Conservation (phyloP, 2,888 invertebrate species). For the Chymomyza procnemis region DNA sequence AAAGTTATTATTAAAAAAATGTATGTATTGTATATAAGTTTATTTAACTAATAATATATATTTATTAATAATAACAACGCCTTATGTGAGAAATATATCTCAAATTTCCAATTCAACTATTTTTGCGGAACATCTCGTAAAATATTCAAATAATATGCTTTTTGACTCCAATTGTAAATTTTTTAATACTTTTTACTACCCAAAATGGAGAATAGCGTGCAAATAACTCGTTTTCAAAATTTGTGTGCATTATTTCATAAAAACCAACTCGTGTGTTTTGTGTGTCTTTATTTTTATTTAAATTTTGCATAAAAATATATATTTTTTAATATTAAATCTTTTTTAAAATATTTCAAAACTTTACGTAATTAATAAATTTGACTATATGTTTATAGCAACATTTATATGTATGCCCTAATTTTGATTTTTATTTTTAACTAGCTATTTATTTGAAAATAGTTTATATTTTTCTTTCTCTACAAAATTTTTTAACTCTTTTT, state of each 20-base stretch:
- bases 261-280: slow-evolving; percentile 59
- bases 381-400: slow-evolving; percentile 27
- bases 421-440: slow-evolving; percentile 16
- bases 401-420: slow-evolving; percentile 43
- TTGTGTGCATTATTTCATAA: slow-evolving; percentile 56
- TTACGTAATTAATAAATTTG: not conserved
- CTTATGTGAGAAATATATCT: too few relatives aligned
- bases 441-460: not conserved
- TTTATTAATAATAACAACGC: too few relatives aligned
- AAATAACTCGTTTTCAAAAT: slow-evolving; percentile 60
- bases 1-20: too few relatives aligned
- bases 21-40: too few relatives aligned
- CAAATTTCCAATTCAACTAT: not conserved
- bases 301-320: slow-evolving; percentile 7
- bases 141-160: not conserved
- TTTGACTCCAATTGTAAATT: not conserved
- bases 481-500: slow-evolving; percentile 3
- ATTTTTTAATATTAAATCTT: slow-evolving; percentile 2
- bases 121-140: not conserved
- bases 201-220: slow-evolving; percentile 46
- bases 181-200: not conserved
- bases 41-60: too few relatives aligned
- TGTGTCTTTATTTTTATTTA: slow-evolving; percentile 11
- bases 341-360: slow-evolving; percentile 13
- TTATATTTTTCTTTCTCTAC: slow-evolving; percentile 37